Conservation (phyloP, 2,888 invertebrate genomes). For the Rhyacophila evoluta region DNA sequence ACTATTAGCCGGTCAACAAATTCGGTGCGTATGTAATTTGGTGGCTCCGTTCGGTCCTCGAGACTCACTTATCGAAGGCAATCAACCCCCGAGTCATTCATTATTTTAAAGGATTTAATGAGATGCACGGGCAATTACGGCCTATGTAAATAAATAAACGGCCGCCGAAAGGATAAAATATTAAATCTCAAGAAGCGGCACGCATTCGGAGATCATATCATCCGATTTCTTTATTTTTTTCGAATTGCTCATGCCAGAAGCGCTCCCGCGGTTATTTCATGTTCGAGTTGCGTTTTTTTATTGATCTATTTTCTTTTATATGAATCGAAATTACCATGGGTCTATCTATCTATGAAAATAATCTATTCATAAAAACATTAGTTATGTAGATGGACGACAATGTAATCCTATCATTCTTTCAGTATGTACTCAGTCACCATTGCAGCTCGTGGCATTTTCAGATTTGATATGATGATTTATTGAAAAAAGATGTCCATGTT, state of each 20-base stretch:
- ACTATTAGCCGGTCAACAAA: not conserved
- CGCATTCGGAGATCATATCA: not conserved
- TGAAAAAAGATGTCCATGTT: too few species aligned
- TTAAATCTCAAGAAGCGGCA: not conserved
- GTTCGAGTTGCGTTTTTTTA: not conserved
- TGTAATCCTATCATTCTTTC: too few species aligned
- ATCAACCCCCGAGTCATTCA: slow-evolving; percentile 30
- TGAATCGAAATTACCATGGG: not conserved
- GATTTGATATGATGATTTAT: too few species aligned
- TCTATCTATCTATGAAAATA: too few species aligned
- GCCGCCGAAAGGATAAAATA: not conserved
- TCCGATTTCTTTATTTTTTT: not conserved
- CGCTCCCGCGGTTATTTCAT: not conserved
- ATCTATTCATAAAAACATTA: too few species aligned
- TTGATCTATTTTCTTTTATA: not conserved
- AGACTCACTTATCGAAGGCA: slow-evolving; percentile 14
- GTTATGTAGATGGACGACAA: too few species aligned
- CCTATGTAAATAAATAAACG: slow-evolving; percentile 34
- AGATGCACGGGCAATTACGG: slow-evolving; percentile 41
- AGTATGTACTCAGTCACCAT: too few species aligned
- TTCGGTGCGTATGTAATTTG: slow-evolving; percentile 1
- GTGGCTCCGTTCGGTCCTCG: slow-evolving; percentile 8
- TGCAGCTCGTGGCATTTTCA: too few species aligned
- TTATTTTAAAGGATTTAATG: slow-evolving; percentile 40
- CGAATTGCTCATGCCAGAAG: not conserved